Evolutionary conservation across 2,113 vertebrate genomes (phyloP).

Genomic region (Bungarus multicinctus): DNA sequence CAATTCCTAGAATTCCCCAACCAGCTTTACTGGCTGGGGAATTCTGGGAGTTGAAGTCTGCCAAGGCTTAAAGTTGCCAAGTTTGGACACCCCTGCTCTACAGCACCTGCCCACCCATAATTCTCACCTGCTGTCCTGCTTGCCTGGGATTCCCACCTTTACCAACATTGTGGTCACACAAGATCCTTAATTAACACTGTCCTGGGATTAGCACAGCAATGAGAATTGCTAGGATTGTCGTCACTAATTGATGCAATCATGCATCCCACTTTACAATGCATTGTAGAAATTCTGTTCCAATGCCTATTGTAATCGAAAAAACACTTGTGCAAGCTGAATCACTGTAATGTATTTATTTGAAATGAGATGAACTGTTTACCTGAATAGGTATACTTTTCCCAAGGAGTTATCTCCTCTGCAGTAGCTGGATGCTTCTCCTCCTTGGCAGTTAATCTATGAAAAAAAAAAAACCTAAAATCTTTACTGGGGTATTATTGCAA

Average conservation of each 20-base stretch:
- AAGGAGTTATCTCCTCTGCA: conserved; percentile 74
- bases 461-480: not conserved
- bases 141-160: not conserved
- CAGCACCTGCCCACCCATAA: not conserved
- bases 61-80: too few species aligned
- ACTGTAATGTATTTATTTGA: not conserved
- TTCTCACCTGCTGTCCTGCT: not conserved
- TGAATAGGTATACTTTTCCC: conserved; percentile 86
- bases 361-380: conserved; percentile 65
- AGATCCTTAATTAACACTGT: not conserved
- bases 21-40: too few species aligned
- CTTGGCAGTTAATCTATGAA: conserved; percentile 82
- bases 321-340: not conserved
- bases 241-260: not conserved
- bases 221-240: not conserved
- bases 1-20: too few species aligned
- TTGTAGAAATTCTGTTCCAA: not conserved
- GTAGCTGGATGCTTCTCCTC: conserved; percentile 72
- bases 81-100: not conserved
- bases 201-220: not conserved
- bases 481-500: not conserved
- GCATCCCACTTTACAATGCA: not conserved
- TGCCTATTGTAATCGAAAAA: not conserved
- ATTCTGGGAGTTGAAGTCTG: too few species aligned
- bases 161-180: not conserved